Percentiles rank a stretch among this genome's conserved stretches.
These are phyloP conservation scores for Cephus nigrinus DNA, from an alignment of 2,888 invertebrate species.

Conservation along the genomic window DNA sequence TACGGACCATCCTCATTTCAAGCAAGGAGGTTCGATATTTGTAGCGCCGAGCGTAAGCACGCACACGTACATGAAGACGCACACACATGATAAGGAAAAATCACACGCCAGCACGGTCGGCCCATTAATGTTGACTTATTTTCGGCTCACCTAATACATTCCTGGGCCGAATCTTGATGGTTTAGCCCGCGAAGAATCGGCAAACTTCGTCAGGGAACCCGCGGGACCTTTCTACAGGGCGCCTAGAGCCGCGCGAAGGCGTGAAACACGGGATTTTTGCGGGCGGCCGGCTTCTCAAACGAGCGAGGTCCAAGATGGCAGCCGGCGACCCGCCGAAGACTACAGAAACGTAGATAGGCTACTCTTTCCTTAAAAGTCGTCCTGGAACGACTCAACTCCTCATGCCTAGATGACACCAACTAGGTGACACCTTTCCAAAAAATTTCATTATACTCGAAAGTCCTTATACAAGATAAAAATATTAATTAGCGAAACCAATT, in stretches of 20 bases:
- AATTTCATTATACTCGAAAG: too few relatives aligned
- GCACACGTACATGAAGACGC: conserved; percentile 49
- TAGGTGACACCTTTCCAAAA: too few relatives aligned
- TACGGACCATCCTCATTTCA: too few relatives aligned
- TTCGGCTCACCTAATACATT: conserved; percentile 76
- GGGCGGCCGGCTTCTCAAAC: conserved; percentile 78
- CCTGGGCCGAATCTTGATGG: conserved; percentile 72
- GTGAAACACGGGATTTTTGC: conserved; percentile 58
- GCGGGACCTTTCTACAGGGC: conserved; percentile 41
- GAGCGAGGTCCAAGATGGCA: conserved; percentile 84
- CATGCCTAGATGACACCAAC: too few relatives aligned
- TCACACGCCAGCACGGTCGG: conserved; percentile 49
- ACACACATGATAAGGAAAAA: conserved; percentile 38
- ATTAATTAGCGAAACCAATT: too few relatives aligned
- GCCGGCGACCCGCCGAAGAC: conserved; percentile 74
- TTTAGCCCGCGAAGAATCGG: conserved; percentile 41
- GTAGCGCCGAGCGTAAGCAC: conserved; percentile 17
- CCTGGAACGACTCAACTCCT: too few relatives aligned
- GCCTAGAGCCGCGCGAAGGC: conserved; percentile 54
- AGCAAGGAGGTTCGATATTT: background rate
- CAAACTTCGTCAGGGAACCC: conserved; percentile 41
- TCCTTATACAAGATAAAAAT: too few relatives aligned
- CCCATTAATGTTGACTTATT: conserved; percentile 44
- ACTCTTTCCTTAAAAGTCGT: too few relatives aligned
- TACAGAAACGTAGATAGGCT: background rate